Conservation (phyloP, 2,113 vertebrate genomes). For the Lophius piscatorius region DNA sequence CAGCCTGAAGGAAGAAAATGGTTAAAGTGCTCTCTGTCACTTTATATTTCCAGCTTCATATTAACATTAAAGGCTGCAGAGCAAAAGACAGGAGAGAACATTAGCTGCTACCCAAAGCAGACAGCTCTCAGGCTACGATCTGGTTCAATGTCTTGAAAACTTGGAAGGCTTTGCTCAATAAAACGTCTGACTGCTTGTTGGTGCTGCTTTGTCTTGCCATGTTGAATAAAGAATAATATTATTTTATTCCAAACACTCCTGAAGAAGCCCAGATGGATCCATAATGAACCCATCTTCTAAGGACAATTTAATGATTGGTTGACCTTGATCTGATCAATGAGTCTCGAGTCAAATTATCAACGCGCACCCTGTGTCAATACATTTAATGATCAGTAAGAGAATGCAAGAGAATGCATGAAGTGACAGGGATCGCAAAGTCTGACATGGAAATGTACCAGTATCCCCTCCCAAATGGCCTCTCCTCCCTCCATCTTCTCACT, state of each 20-base stretch:
- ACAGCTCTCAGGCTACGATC: conserved; percentile 23
- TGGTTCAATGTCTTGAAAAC: conserved; percentile 25
- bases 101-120: conserved; percentile 43
- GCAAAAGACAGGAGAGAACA: conserved; percentile 20
- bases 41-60: conserved; percentile 56
- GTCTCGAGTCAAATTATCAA: conserved; percentile 30
- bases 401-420: neutral
- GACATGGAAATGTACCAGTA: neutral
- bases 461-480: neutral
- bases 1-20: conserved; percentile 38
- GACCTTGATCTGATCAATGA: conserved; percentile 27
- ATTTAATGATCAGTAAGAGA: neutral
- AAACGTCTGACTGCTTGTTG: conserved; percentile 2
- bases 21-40: conserved; percentile 65
- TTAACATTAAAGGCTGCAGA: conserved; percentile 39
- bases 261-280: neutral
- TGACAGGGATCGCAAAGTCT: neutral
- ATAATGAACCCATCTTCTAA: conserved; percentile 10
- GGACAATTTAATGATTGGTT: conserved; percentile 32
- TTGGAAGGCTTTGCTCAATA: no score
- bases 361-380: neutral
- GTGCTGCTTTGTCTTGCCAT: neutral
- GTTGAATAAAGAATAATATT: no score
- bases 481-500: conserved; percentile 24
- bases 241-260: no score